phyloP scores from a whole-genome alignment of 2,888 invertebrate species.

The Dryadula phaetusa region DNA sequence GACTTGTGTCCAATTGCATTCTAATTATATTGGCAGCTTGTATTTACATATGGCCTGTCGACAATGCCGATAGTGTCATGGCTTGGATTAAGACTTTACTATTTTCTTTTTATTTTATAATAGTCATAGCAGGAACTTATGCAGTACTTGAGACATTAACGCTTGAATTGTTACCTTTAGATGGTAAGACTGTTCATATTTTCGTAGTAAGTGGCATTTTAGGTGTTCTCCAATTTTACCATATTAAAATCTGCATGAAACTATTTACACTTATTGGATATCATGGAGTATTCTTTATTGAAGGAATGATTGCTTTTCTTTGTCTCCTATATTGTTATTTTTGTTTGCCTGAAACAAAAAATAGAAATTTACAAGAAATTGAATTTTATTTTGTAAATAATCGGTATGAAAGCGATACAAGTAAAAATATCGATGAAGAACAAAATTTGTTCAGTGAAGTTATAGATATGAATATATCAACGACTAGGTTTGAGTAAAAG shows the following conservation, averaged over 20 bases:
- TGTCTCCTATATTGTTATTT: constrained; percentile 50
- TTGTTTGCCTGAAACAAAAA: constrained; percentile 54
- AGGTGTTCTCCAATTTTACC: constrained; percentile 47
- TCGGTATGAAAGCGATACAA: constrained; percentile 19
- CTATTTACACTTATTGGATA: constrained; percentile 50
- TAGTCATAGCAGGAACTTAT: constrained; percentile 49
- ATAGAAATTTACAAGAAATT: constrained; percentile 53
- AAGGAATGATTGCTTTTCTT: constrained; percentile 44
- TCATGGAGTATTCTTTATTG: constrained; percentile 51
- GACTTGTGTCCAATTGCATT: constrained; percentile 39
- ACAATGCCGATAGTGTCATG: constrained; percentile 22
- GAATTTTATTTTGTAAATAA: constrained; percentile 52
- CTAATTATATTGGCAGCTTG: constrained; percentile 37
- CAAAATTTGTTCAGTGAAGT: no score
- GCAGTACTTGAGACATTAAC: constrained; percentile 50
- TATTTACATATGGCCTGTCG: constrained; percentile 39
- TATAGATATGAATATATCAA: no score
- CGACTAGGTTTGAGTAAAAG: no score
- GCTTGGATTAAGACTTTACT: constrained; percentile 43
- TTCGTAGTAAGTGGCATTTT: constrained; percentile 44
- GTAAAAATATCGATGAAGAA: not conserved
- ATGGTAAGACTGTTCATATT: constrained; percentile 48
- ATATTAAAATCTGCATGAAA: constrained; percentile 45
- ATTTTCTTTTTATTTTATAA: constrained; percentile 47
- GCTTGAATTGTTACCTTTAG: constrained; percentile 52